Evolutionary conservation across 2,888 invertebrate species (phyloP).

Genomic region (Caenorhabditis parvicauda): DNA sequence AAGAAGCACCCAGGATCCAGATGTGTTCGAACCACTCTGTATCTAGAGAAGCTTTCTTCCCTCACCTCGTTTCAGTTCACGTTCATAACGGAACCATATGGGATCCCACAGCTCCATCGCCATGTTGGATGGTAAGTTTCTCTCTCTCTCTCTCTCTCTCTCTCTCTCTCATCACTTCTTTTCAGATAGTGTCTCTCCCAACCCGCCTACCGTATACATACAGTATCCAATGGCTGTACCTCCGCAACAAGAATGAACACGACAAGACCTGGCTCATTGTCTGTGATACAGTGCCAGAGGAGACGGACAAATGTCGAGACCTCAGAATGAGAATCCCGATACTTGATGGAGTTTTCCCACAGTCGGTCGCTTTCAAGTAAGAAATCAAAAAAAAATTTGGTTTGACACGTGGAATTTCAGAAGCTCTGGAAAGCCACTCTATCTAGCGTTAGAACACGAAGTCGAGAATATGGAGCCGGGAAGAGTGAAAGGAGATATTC

Average conservation of each 20-base stretch:
- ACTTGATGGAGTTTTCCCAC: constrained; percentile 51
- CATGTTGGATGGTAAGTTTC: constrained; percentile 52
- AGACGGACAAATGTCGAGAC: constrained; percentile 20
- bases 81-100: constrained; percentile 52
- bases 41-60: constrained; percentile 47
- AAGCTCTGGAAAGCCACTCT: constrained; percentile 47
- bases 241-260: constrained; percentile 43
- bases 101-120: constrained; percentile 44
- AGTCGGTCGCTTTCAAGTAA: constrained; percentile 49
- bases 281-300: constrained; percentile 28
- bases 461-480: constrained; percentile 37
- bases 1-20: constrained; percentile 51
- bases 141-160: neutral
- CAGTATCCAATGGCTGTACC: constrained; percentile 59
- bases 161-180: neutral
- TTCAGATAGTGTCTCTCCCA: constrained; percentile 53
- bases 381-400: constrained; percentile 2
- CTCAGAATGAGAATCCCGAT: constrained; percentile 47
- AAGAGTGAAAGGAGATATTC: constrained; percentile 49
- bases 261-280: constrained; percentile 19
- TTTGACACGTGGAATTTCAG: constrained; percentile 17
- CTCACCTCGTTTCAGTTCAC: constrained; percentile 50
- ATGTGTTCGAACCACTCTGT: constrained; percentile 50
- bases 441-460: constrained; percentile 45
- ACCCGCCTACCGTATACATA: constrained; percentile 57